These are phyloP conservation scores for Lepidocolaptes lacrymiger DNA, from an alignment of 2,797 vertebrate species.

Conservation along the genomic window DNA sequence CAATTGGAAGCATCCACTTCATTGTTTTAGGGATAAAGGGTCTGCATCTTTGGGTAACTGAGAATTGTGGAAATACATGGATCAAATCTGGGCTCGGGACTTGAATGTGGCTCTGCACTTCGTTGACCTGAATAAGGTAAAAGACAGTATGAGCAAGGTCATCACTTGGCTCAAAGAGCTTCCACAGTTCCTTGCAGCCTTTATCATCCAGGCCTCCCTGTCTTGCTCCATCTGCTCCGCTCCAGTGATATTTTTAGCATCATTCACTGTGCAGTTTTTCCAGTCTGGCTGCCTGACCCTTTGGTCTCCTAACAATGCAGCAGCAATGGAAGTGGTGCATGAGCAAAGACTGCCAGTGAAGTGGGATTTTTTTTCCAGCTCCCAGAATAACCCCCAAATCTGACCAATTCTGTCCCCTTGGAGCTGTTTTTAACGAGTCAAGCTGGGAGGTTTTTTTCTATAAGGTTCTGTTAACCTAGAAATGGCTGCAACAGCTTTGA, in stretches of 20 bases:
- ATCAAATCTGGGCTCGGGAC: neutral
- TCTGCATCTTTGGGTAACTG: neutral
- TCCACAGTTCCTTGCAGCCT: neutral
- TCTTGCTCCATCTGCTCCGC: conserved; percentile 53
- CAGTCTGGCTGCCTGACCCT: conserved; percentile 47
- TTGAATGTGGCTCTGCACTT: neutral
- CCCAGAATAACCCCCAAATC: conserved; percentile 53
- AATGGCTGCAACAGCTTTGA: conserved; percentile 61
- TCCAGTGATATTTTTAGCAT: conserved; percentile 56
- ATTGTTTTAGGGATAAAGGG: neutral
- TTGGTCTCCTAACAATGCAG: conserved; percentile 42
- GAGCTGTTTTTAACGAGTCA: conserved; percentile 37
- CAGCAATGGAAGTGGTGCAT: conserved; percentile 31
- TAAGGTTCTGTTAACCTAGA: conserved; percentile 51
- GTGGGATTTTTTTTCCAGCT: conserved; percentile 42
- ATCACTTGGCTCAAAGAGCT: neutral
- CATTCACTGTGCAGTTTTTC: conserved; percentile 49
- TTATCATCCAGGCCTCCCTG: conserved; percentile 27
- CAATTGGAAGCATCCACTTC: neutral
- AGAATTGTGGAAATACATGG: neutral
- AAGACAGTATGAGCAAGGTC: neutral
- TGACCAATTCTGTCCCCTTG: conserved; percentile 36
- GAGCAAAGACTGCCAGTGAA: conserved; percentile 10
- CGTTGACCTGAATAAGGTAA: neutral
- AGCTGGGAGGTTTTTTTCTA: conserved; percentile 18